A percentile compares a stretch with the other conserved stretches of the same genome.
Evolutionary conservation across 2,888 invertebrate genomes (phyloP).

Genomic region (Carterocephalus palaemon): DNA sequence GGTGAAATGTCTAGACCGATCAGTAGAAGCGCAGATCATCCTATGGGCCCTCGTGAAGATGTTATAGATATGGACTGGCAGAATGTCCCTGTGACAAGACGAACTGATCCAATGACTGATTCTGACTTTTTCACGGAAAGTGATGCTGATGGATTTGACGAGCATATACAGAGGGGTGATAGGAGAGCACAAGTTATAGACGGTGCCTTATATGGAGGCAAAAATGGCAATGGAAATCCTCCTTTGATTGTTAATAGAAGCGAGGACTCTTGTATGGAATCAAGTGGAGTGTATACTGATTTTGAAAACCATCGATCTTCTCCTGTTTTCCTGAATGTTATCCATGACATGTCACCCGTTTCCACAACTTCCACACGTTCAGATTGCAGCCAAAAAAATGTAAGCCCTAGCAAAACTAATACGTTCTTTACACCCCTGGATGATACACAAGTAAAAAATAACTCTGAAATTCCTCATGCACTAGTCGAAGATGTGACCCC

Average conservation of each 20-base stretch:
- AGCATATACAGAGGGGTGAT: conserved; percentile 84
- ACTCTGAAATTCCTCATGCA: conserved; percentile 42
- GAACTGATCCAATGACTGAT: conserved; percentile 93
- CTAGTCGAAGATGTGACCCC: conserved; percentile 56
- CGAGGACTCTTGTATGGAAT: conserved; percentile 92
- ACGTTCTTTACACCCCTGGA: conserved; percentile 53
- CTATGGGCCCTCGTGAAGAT: conserved; percentile 77
- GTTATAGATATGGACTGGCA: conserved; percentile 78
- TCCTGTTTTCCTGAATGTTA: conserved; percentile 75
- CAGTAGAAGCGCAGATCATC: conserved; percentile 88
- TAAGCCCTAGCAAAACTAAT: conserved; percentile 52
- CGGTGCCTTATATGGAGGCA: conserved; percentile 91
- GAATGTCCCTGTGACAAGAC: conserved; percentile 81
- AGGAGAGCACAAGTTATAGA: conserved; percentile 91
- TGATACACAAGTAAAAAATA: conserved; percentile 48
- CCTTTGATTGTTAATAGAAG: conserved; percentile 77
- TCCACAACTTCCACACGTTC: conserved; percentile 77
- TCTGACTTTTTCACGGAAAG: conserved; percentile 95
- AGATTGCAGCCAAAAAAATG: conserved; percentile 73
- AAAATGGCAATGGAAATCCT: conserved; percentile 75
- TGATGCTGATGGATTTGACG: conserved; percentile 91
- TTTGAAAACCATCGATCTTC: conserved; percentile 83
- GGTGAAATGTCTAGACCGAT: conserved; percentile 93
- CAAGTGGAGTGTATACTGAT: conserved; percentile 93
- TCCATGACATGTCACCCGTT: conserved; percentile 85